Evolutionary conservation across 2,113 vertebrate species (phyloP).

Genomic region (Sula dactylatra): DNA sequence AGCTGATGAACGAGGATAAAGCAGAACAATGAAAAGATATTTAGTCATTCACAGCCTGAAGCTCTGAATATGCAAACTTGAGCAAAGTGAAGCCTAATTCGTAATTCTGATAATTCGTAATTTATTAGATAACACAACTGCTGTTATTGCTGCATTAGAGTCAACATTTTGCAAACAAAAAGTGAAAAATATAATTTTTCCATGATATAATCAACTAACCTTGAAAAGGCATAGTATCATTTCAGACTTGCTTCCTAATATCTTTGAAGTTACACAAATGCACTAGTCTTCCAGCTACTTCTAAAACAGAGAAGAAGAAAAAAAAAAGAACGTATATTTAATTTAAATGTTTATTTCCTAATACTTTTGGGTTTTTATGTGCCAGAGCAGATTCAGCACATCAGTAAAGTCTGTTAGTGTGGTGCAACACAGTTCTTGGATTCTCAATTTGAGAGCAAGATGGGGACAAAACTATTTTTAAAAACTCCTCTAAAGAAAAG

Average conservation of each 20-base stretch:
- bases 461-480: background rate
- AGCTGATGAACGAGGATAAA: background rate
- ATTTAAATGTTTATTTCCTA: background rate
- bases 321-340: background rate
- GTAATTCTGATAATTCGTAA: background rate
- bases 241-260: background rate
- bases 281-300: background rate
- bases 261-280: background rate
- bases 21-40: background rate
- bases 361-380: background rate
- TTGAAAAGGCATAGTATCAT: background rate
- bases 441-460: background rate
- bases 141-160: background rate
- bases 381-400: background rate
- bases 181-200: background rate
- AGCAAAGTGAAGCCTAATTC: background rate
- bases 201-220: background rate
- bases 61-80: background rate
- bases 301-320: background rate
- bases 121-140: background rate
- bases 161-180: background rate
- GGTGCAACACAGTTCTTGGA: background rate
- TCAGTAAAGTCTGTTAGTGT: background rate
- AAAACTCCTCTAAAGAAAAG: background rate
- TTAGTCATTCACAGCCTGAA: background rate